These are phyloP conservation scores for Leucoptera coffeella DNA, from an alignment of 2,888 invertebrate species.

Conservation along the genomic window DNA sequence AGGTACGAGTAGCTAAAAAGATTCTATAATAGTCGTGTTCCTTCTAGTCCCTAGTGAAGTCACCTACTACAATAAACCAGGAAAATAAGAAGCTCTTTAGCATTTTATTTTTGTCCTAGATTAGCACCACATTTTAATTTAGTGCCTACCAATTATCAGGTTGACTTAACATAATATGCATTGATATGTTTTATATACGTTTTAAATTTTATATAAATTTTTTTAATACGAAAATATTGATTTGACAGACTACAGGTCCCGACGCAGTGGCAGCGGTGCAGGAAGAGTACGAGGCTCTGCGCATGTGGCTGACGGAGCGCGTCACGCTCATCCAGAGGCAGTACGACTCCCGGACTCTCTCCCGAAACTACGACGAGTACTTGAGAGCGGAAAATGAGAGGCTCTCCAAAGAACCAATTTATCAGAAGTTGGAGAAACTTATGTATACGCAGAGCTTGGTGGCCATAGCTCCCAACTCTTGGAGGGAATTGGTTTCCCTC, in stretches of 20 bases:
- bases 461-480: conserved; percentile 78
- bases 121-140: no score
- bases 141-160: no score
- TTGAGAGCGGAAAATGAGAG: conserved; percentile 70
- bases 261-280: conserved; percentile 74
- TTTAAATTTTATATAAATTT: no score
- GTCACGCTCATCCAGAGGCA: conserved; percentile 71
- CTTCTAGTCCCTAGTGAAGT: no score
- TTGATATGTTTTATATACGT: conserved; percentile 1
- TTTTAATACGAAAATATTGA: background rate
- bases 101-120: no score
- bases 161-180: no score
- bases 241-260: conserved; percentile 56
- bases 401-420: conserved; percentile 64
- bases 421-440: conserved; percentile 71
- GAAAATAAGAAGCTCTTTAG: no score
- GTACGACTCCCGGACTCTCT: conserved; percentile 67
- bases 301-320: conserved; percentile 77
- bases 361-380: conserved; percentile 78
- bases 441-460: conserved; percentile 76
- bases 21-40: no score
- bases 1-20: no score
- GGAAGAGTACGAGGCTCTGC: conserved; percentile 72
- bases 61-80: no score
- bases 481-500: conserved; percentile 72